Percentiles rank a stretch among this genome's conserved stretches.
Conservation (phyloP, 1,140 invertebrate species). For the Drosophila littoralis region DNA sequence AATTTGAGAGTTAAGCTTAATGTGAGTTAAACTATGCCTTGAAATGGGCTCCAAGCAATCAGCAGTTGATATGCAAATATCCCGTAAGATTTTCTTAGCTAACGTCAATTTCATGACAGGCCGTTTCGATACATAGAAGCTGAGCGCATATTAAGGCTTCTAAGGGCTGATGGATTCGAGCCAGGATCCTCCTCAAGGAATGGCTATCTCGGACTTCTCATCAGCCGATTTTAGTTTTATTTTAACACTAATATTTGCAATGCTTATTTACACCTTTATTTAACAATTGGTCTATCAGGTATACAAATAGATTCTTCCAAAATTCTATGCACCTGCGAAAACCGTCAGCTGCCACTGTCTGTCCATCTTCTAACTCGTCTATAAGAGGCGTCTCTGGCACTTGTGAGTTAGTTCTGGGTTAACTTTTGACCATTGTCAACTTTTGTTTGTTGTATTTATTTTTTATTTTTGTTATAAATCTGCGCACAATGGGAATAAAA, state of each 20-base stretch:
- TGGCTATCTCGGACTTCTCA: no score
- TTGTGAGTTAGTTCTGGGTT: slow-evolving; percentile 23
- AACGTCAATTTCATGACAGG: no score
- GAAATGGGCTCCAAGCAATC: not conserved
- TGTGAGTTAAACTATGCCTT: not conserved
- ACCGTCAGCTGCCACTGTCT: slow-evolving; percentile 8
- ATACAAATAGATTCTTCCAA: not conserved
- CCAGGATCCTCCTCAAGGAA: no score
- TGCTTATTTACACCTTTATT: no score
- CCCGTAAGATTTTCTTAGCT: not conserved
- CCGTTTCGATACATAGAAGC: no score
- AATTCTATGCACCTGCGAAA: not conserved
- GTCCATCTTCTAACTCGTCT: not conserved
- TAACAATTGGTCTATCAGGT: not conserved
- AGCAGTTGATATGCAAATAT: not conserved
- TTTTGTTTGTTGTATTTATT: slow-evolving; percentile 28
- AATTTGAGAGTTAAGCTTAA: not conserved
- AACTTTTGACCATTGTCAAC: not conserved
- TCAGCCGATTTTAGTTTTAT: no score
- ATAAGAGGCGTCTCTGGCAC: slow-evolving; percentile 23
- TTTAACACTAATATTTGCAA: no score
- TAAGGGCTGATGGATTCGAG: no score
- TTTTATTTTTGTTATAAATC: not conserved
- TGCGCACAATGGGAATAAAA: slow-evolving; percentile 17
- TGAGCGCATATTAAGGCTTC: no score